Conservation (phyloP, 2,888 invertebrate species). For the Cheiracanthium punctorium region DNA sequence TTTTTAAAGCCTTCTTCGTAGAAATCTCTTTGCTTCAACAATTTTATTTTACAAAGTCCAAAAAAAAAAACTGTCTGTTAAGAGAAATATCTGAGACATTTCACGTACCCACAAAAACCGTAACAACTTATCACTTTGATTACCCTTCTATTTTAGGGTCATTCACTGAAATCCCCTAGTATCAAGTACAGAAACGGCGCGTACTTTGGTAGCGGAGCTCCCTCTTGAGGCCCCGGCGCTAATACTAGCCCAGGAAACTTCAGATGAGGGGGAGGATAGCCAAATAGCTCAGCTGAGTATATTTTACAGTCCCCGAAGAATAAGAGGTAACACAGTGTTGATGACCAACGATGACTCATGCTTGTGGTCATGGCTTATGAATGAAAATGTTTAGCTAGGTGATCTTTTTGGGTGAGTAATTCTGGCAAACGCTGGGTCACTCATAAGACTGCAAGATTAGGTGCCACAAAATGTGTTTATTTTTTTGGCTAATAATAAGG, state of each 20-base stretch:
- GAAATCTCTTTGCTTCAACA: too few relatives aligned
- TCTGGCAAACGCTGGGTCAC: too few relatives aligned
- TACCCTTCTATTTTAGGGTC: not conserved
- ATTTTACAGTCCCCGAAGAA: constrained; percentile 10
- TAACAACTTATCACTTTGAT: constrained; percentile 10
- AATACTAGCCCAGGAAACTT: not conserved
- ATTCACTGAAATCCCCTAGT: not conserved
- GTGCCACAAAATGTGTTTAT: too few relatives aligned
- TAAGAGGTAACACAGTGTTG: not conserved
- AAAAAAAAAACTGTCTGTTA: not conserved
- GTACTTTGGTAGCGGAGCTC: not conserved
- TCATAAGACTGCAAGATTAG: too few relatives aligned
- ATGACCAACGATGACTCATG: not conserved
- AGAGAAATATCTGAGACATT: not conserved
- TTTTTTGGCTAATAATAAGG: too few relatives aligned
- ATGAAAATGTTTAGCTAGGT: not conserved
- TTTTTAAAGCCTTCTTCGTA: too few relatives aligned
- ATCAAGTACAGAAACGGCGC: not conserved
- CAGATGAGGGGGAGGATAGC: not conserved
- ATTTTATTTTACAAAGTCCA: too few relatives aligned
- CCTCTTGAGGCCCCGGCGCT: constrained; percentile 8
- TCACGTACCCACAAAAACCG: not conserved
- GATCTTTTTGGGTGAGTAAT: too few relatives aligned
- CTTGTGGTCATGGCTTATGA: constrained; percentile 6
- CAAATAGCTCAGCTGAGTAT: not conserved